phyloP scores from a whole-genome alignment of 2,888 invertebrate species.

The Pyrocoelia pectoralis region DNA sequence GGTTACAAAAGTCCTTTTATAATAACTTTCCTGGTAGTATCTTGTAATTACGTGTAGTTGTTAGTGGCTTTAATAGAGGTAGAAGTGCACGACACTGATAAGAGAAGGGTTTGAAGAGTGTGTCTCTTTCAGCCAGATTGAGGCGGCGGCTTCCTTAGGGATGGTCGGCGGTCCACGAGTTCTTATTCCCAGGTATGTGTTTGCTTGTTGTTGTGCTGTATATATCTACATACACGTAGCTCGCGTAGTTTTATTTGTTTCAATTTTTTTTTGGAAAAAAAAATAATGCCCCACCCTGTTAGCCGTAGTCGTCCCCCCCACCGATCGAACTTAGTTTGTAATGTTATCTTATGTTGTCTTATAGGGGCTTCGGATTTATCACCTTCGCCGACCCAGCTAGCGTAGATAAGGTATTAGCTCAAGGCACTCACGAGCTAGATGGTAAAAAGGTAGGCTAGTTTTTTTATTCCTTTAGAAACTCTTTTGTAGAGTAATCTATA shows the following conservation, averaged over 20 bases:
- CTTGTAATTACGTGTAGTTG: conserved; percentile 39
- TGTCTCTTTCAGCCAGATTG: conserved; percentile 63
- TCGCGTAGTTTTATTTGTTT: conserved; percentile 48
- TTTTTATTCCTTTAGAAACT: conserved; percentile 42
- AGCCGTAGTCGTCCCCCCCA: conserved; percentile 38
- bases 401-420: conserved; percentile 99
- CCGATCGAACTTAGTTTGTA: conserved; percentile 46
- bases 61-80: conserved; percentile 54
- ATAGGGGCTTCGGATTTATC: conserved; percentile 99
- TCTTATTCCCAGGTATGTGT: conserved; percentile 65
- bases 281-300: conserved; percentile 47
- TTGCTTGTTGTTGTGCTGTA: conserved; percentile 52
- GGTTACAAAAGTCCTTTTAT: conserved; percentile 21
- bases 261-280: too few relatives aligned
- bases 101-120: conserved; percentile 61
- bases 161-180: conserved; percentile 62
- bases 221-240: conserved; percentile 40
- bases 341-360: conserved; percentile 60
- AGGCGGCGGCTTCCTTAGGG: conserved; percentile 61
- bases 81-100: conserved; percentile 57
- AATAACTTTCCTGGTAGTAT: conserved; percentile 27
- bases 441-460: conserved; percentile 92
- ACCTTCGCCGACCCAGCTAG: conserved; percentile 98
- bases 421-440: conserved; percentile 98
- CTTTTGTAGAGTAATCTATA: conserved; percentile 24